Base-by-base conservation (phyloP, 53 echinoderm and acorn worm species). In the Echinarachnius parma region DNA sequence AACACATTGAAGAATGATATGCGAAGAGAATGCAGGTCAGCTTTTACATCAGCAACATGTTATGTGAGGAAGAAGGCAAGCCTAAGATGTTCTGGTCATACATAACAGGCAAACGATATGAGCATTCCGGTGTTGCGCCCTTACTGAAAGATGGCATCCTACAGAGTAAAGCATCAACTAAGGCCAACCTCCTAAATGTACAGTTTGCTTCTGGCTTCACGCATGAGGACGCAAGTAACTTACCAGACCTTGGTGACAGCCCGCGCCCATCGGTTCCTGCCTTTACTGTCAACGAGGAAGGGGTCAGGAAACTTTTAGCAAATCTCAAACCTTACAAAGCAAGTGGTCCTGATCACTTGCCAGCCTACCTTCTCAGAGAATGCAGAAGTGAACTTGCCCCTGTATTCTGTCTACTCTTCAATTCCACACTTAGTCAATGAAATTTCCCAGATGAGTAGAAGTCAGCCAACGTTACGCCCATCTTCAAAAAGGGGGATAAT, bases 101-200 rank as follows among this genome's bases (percentile, higher is more conserved):
- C 62, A 62, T 81, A 31, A 74, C 71, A 28, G 62, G 36, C 25
- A 80, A 34, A 4, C 57, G 69, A 45, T n/a, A n/a, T n/a, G n/a
- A n/a, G n/a, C n/a, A n/a, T n/a, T n/a, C n/a, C n/a, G n/a, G n/a
- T n/a, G n/a, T n/a, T n/a, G n/a, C n/a, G n/a, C 42, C n/a, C 34
- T 1, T 60, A 34, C 60, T 60, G 60, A 77, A 62, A 35, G 52
- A 34, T 52, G 52, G 26, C 63, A 22, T 47, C 13, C 30, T 19
- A 21, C 63, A 22, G 63, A 49, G 10, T 62, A 34, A 60, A 19
- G 2, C 33, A n/a, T n/a, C n/a, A n/a, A n/a, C n/a, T n/a, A n/a
- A n/a, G n/a, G n/a, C n/a, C n/a, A n/a, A n/a, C n/a, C n/a, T n/a
- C n/a, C n/a, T n/a, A n/a, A n/a, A n/a, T n/a, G n/a, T n/a, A n/a